Conservation (phyloP, 1,140 invertebrate species). For the Cyclargus thomasi region DNA sequence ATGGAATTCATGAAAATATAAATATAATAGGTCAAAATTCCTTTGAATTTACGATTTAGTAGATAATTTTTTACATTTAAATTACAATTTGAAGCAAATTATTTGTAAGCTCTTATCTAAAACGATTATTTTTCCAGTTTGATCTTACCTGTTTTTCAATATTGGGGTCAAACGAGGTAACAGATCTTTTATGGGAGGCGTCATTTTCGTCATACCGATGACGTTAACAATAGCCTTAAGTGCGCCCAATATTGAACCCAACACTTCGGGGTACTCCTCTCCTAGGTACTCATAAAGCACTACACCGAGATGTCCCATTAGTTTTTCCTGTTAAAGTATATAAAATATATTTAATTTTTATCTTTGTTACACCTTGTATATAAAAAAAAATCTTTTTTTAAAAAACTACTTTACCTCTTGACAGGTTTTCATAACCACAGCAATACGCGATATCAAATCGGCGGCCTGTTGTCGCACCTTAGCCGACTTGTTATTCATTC, state of each 20-base stretch:
- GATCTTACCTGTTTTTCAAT: slow-evolving; percentile 85
- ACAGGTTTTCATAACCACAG: slow-evolving; percentile 99
- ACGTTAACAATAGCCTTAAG: slow-evolving; percentile 99
- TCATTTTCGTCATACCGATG: slow-evolving; percentile 99
- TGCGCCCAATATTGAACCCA: slow-evolving; percentile 98
- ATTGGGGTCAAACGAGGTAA: slow-evolving; percentile 98
- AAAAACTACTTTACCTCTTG: slow-evolving; percentile 84
- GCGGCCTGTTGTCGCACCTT: slow-evolving; percentile 99
- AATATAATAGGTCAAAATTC: too few relatives aligned
- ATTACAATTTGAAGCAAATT: too few relatives aligned
- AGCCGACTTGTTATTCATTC: slow-evolving; percentile 99
- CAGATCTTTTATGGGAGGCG: slow-evolving; percentile 99
- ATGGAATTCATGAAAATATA: background rate
- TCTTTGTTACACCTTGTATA: too few relatives aligned
- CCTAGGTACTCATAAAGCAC: slow-evolving; percentile 99
- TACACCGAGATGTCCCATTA: slow-evolving; percentile 99
- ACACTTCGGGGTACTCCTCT: slow-evolving; percentile 99
- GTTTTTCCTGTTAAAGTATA: slow-evolving; percentile 85
- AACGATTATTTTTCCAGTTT: background rate
- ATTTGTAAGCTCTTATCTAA: too few relatives aligned
- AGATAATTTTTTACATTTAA: too few relatives aligned
- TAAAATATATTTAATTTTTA: too few relatives aligned
- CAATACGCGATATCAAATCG: slow-evolving; percentile 98
- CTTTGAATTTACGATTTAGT: too few relatives aligned
- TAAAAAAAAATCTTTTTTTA: too few relatives aligned